phyloP scores from a whole-genome alignment of 2,113 vertebrate species.

The Atherinomorus stipes region DNA sequence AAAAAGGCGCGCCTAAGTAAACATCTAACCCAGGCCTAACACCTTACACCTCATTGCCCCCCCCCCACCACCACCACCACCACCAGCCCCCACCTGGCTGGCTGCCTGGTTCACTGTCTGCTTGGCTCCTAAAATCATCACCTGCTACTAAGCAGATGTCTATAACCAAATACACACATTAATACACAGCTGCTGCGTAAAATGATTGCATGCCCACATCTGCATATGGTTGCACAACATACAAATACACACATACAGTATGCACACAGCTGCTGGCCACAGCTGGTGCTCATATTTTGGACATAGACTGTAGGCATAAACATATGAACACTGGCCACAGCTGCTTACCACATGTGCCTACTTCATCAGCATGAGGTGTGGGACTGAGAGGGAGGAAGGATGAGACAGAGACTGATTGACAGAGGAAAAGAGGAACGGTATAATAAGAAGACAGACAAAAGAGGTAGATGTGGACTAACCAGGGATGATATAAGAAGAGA shows the following conservation, averaged over 20 bases:
- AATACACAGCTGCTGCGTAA: conserved; percentile 68
- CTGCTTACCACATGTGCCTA: conserved; percentile 42
- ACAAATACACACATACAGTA: conserved; percentile 8
- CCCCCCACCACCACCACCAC: no score
- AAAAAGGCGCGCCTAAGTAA: conserved; percentile 35
- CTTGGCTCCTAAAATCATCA: conserved; percentile 70
- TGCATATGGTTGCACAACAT: conserved; percentile 31
- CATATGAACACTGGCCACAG: conserved; percentile 44
- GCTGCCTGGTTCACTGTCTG: conserved; percentile 49
- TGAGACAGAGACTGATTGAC: neutral
- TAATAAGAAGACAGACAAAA: neutral
- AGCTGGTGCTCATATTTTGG: conserved; percentile 65
- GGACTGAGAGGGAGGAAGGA: neutral
- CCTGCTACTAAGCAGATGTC: conserved; percentile 76
- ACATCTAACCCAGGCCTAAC: conserved; percentile 29
- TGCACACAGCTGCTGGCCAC: conserved; percentile 67
- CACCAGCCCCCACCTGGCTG: conserved; percentile 21
- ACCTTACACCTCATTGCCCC: conserved; percentile 31
- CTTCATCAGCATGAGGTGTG: conserved; percentile 23
- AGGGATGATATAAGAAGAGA: neutral
- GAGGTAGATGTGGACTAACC: neutral
- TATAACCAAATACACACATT: conserved; percentile 61
- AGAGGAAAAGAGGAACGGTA: neutral
- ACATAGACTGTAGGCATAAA: conserved; percentile 34
- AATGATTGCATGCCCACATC: conserved; percentile 32